phyloP scores from a whole-genome alignment of 2,797 vertebrate genomes.

The Erethizon dorsatum region DNA sequence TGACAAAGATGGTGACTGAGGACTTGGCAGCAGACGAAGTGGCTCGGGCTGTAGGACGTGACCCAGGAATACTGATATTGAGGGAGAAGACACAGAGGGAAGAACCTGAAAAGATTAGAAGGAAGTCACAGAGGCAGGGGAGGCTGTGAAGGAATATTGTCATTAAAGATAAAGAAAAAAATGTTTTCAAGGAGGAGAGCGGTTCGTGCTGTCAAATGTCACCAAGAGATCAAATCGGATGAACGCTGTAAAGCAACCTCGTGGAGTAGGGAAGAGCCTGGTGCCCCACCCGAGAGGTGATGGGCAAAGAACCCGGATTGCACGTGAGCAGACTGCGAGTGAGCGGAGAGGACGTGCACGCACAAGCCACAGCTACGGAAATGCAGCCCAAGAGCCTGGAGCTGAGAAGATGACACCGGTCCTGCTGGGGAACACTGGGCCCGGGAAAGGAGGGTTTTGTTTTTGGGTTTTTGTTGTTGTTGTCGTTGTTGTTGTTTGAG shows the following conservation, averaged over 20 bases:
- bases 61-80: neutral
- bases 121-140: neutral
- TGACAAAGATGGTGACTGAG: neutral
- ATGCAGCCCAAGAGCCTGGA: neutral
- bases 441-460: neutral
- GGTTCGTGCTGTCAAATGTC: neutral
- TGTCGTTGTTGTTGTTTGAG: neutral
- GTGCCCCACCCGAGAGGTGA: neutral
- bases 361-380: neutral
- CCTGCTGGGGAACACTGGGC: neutral
- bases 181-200: neutral
- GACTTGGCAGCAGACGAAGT: neutral
- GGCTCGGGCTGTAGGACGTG: neutral
- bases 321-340: neutral
- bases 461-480: neutral
- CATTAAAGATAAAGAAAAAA: neutral
- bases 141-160: neutral
- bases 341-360: neutral
- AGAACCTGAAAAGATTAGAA: neutral
- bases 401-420: neutral
- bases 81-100: neutral
- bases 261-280: neutral
- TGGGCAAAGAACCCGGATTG: fast-evolving
- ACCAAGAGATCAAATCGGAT: neutral
- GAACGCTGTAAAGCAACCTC: neutral